Conservation (phyloP, 2,797 vertebrate species). For the Coracias cyanogaster region DNA sequence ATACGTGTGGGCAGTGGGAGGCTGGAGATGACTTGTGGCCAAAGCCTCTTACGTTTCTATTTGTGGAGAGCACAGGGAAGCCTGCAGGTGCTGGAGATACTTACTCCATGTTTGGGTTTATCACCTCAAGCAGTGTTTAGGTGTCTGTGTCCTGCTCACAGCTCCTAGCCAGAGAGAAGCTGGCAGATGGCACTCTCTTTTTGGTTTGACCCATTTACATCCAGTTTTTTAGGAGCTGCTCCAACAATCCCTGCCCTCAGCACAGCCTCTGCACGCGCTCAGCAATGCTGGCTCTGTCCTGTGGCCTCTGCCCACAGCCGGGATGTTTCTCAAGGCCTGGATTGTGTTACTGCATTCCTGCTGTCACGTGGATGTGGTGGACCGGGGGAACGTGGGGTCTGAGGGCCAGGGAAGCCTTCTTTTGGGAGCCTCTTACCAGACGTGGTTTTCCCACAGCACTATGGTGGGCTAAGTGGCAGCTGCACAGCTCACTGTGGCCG, state of each 20-base stretch:
- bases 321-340: background rate
- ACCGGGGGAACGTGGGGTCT: accelerated
- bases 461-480: accelerated
- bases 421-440: background rate
- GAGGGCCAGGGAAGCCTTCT: background rate
- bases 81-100: background rate
- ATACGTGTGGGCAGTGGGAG: background rate
- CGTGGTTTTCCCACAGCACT: background rate
- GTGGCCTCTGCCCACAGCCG: background rate
- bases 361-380: background rate
- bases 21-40: background rate
- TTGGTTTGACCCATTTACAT: background rate
- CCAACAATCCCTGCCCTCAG: accelerated
- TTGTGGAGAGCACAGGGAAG: background rate
- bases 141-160: accelerated
- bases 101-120: background rate
- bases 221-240: background rate
- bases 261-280: background rate
- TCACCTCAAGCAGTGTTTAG: accelerated
- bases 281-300: background rate
- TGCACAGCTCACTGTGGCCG: background rate
- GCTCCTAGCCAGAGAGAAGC: background rate
- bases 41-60: constrained; percentile 11
- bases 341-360: constrained; percentile 31
- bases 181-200: background rate